Conservation (phyloP, 2,888 invertebrate genomes). For the Gymnoscelis rufifasciata region DNA sequence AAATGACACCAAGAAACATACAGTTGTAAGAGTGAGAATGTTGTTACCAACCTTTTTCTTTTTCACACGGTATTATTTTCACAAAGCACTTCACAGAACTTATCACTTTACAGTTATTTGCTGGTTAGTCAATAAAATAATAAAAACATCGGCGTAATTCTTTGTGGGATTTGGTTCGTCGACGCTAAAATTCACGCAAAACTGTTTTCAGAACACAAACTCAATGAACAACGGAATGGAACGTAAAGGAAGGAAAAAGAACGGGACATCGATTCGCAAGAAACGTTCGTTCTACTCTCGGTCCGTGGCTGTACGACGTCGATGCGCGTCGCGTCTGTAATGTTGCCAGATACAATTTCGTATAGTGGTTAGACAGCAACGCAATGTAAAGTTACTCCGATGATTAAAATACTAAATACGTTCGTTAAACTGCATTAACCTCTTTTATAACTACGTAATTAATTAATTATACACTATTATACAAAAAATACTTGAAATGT, state of each 20-base stretch:
- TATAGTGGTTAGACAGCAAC: not conserved
- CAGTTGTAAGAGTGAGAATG: constrained; percentile 56
- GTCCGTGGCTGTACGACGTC: not conserved
- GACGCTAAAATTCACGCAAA: constrained; percentile 45
- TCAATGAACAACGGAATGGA: not conserved
- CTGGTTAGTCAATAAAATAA: constrained; percentile 29
- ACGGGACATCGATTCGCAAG: constrained; percentile 1
- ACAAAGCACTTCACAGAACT: constrained; percentile 26
- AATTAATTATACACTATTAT: too few species aligned
- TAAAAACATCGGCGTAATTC: constrained; percentile 58
- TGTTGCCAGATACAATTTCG: not conserved
- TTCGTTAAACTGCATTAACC: too few species aligned
- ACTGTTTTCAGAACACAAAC: constrained; percentile 9
- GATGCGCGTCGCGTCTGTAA: not conserved
- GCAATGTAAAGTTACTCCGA: not conserved
- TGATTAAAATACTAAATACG: too few species aligned
- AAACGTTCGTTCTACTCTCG: not conserved
- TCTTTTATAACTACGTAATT: too few species aligned
- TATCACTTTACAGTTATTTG: constrained; percentile 21
- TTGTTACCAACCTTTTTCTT: constrained; percentile 54
- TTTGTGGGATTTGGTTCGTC: constrained; percentile 51
- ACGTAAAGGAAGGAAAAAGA: not conserved
- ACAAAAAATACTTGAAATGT: too few species aligned
- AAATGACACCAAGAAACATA: constrained; percentile 43
- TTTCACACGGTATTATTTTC: constrained; percentile 19